Evolutionary conservation across 2,113 vertebrate genomes (phyloP), one percentile per base, ranked within the genome.

Genomic region (Melanerpes aurifrons): DNA sequence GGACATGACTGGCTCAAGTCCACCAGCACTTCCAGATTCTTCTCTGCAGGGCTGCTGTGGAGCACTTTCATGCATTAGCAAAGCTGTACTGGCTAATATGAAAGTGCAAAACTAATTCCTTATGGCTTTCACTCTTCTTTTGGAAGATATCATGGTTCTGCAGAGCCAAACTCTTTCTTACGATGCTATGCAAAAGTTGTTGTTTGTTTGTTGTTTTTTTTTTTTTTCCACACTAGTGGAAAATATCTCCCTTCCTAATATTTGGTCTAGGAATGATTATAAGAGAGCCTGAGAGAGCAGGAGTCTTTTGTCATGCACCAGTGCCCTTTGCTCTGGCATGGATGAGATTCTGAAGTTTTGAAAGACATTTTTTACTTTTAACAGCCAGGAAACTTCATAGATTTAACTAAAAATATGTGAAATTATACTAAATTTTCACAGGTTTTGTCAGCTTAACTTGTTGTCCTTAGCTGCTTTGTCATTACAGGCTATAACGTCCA

Each of bases 171-270:
- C 13, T 57, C 5, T 26, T 71, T 70, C 5, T 29, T n/a, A 22
- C 5, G 14, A 12, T n/a, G 11, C 4, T 28, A 21, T 2, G 2
- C 11, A 19, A 4, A 8, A 18, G 0, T 4, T 40, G n/a, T n/a
- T n/a, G n/a, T n/a, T n/a, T n/a, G n/a, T n/a, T n/a, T n/a, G n/a
- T n/a, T n/a, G n/a, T 71, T 71, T 56, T 48, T 56, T 14, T 2
- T 20, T 57, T 37, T 37, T 37, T 37, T 37, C n/a, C 9, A 28
- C 0, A 5, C 15, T 37, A 9, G 8, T 15, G 16, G 22, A 67
- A 70, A 37, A 15, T 35, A 47, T 35, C 73, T 45, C 10, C 3
- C 6, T 35, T 6, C 13, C 4, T 31, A 15, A 12, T 54, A 1
- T 74, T 85, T 70, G 31, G 8, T 4, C 10, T 92, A 31, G 20